Base-by-base conservation (phyloP, 2,797 vertebrate genomes). In the Melanotaenia nigrans region DNA sequence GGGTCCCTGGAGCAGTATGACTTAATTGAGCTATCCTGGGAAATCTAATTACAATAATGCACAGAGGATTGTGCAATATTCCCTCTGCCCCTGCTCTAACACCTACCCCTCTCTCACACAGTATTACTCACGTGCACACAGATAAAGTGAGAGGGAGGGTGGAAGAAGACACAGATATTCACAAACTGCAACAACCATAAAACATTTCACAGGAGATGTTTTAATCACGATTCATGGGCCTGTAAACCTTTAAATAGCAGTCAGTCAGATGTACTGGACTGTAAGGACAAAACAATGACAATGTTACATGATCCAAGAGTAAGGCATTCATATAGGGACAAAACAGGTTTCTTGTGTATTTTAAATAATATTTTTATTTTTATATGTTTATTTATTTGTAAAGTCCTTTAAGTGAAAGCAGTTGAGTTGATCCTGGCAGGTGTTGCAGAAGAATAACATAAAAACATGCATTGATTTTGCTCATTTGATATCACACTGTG, bases 1-100 rank as follows among this genome's bases (percentile, higher is more conserved):
- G 12, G 82, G 76, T 91, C 91, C 90, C 91, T 25, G 76, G 89
- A 90, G 93, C 92, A 62, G 78, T 78, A 88, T 83, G 91, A 93
- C 92, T 94, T 94, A 93, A 94, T 94, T 94, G 92, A 93, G 91
- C 90, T 91, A 89, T 94, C 91, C 82, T 90, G 89, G 90, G 92
- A 93, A 95, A 94, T 93, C 89, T 92, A 94, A 95, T 94, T 94
- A 93, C 89, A 92, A 94, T 91, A 91, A 94, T 92, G 89, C 93
- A 94, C 84, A 81, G 89, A 90, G 86, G 90, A 92, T 88, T 90
- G 87, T 86, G 90, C 87, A 88, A 90, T 91, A 88, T 88, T 93
- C 84, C 84, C 84, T 81, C 68, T 82, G 86, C 84, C 85, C 83
- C 83, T 77, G 73, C 80, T 84, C 83, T 32, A 79, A 89, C 87